Evolutionary conservation across 2,888 invertebrate species (phyloP), one percentile per base, ranked within the genome.

Genomic region (Synergus itoensis): DNA sequence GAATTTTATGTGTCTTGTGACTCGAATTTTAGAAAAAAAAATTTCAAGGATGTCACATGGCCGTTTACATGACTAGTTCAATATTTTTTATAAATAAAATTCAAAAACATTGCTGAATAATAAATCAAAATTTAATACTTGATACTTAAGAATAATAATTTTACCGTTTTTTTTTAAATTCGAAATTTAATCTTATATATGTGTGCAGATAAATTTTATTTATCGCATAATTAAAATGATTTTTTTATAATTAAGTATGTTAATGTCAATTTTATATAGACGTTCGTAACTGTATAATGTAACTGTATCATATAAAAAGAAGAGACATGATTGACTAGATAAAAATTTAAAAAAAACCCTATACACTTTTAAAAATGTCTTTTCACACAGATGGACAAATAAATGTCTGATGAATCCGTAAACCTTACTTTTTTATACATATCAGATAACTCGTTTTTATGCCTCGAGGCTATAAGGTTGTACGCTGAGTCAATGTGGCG

Each of bases 371-470:
- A 28, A 48, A 45, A 69, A 69, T 69, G 21, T 11, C 8, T 69
- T 69, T 48, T 21, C 67, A 48, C 28, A 28, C 45, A 69, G 11
- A 67, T 45, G 8, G 41, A 48, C 45, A 69, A 18, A 48, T 45
- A 48, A 69, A 12, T 18, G 16, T 18, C 45, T 45, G 67, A 69
- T 69, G 67, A 69, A 69, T 48, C 28, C 43, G 45, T 43, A 18
- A 43, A 67, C 18, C 14, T 43, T 43, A 16, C 7, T 45, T 67
- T 67, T 40, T 67, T 67, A 18, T 67, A 18, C 21, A 43, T 43
- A 67, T 67, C 43, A 43, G 43, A 67, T 43, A 67, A 43, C 21
- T 67, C 18, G 43, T 67, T 67, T 67, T 67, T n/a, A 45, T 67
- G 14, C 21, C 60, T 21, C 21, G 60, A 60, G 60, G 60, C 36